Percentiles rank a stretch among this genome's conserved stretches.
These are phyloP conservation scores for Caerostris darwini DNA, from an alignment of 1,140 invertebrate genomes.

Conservation along the genomic window DNA sequence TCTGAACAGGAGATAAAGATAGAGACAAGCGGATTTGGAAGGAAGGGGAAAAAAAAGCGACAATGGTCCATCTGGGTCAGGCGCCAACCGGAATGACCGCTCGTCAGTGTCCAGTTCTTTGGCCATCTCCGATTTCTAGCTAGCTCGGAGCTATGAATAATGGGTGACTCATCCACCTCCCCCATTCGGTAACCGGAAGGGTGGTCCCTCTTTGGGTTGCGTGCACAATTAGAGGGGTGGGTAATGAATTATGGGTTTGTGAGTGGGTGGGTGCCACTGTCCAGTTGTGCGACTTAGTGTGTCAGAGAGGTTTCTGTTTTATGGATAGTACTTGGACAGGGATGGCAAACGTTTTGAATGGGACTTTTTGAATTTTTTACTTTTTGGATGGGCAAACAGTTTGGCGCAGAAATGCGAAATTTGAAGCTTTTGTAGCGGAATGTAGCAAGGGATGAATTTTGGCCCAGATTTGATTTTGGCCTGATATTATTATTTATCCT, in stretches of 20 bases:
- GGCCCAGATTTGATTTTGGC: too few relatives aligned
- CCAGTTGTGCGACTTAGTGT: too few relatives aligned
- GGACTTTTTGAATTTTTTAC: too few relatives aligned
- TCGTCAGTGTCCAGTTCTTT: neutral
- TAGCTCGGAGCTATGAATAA: neutral
- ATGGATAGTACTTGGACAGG: too few relatives aligned
- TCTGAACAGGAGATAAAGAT: neutral
- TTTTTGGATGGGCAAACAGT: too few relatives aligned
- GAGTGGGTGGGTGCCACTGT: too few relatives aligned
- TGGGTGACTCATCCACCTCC: slow-evolving; percentile 21
- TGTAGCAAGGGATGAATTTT: too few relatives aligned
- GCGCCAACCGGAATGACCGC: neutral
- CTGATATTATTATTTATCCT: too few relatives aligned
- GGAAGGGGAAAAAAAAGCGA: neutral
- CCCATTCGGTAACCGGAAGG: neutral
- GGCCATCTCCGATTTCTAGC: neutral
- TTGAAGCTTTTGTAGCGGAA: too few relatives aligned
- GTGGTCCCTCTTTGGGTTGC: neutral
- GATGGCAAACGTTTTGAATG: too few relatives aligned
- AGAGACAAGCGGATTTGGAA: neutral
- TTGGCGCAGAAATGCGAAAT: too few relatives aligned
- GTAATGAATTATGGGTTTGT: neutral
- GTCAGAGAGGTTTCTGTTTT: too few relatives aligned
- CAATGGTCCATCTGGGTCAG: neutral
- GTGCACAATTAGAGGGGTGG: neutral